These are phyloP conservation scores for Acanthococcus lagerstroemiae DNA, from an alignment of 2,888 invertebrate genomes.

Conservation along the genomic window DNA sequence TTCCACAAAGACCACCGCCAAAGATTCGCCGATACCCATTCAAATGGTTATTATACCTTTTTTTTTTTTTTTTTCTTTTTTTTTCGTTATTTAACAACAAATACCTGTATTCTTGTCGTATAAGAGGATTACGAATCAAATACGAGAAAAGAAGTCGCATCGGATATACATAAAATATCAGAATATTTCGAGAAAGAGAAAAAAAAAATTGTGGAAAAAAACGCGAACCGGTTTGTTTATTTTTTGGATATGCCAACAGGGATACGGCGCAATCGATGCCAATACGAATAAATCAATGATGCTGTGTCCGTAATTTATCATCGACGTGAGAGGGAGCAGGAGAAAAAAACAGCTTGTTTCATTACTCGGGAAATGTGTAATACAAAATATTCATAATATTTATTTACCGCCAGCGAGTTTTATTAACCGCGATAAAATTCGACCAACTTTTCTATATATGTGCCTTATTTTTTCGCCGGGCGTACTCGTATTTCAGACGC, in stretches of 20 bases:
- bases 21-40: constrained; percentile 29
- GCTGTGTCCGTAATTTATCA: not conserved
- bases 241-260: constrained; percentile 4
- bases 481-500: not conserved
- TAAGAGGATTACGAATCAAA: constrained; percentile 25
- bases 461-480: not conserved
- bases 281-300: not conserved
- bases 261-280: not conserved
- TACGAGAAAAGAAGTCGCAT: constrained; percentile 3
- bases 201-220: not conserved
- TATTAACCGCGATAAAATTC: not conserved
- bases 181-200: not conserved
- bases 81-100: constrained; percentile 28
- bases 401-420: not conserved
- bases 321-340: not conserved
- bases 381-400: not conserved
- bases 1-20: constrained; percentile 28
- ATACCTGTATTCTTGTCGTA: constrained; percentile 30
- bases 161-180: not conserved
- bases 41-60: constrained; percentile 26
- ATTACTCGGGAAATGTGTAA: not conserved
- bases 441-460: not conserved
- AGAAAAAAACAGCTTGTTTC: not conserved
- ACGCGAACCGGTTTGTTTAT: constrained; percentile 3
- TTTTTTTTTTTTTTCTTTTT: not conserved